A percentile compares a stretch with the other conserved stretches of the same genome.
phyloP scores from a whole-genome alignment of 2,113 vertebrate species.

The Psammodynastes pulverulentus region DNA sequence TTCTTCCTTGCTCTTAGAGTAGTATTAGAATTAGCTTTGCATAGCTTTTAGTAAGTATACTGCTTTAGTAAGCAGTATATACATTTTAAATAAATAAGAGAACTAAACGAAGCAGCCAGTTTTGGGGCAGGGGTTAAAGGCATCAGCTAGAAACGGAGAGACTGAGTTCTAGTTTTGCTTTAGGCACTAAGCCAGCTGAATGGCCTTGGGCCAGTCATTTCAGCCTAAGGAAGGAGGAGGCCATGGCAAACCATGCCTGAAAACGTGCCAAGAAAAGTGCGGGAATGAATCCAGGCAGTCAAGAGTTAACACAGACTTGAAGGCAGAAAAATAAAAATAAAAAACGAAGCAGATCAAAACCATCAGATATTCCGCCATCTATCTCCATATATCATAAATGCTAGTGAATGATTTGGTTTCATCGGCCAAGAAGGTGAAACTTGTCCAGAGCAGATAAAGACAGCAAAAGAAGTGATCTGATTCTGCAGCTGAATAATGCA shows the following conservation, averaged over 20 bases:
- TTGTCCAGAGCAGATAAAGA: background rate
- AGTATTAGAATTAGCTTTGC: background rate
- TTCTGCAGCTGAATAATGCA: constrained; percentile 28
- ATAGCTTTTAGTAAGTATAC: background rate
- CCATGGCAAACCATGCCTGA: background rate
- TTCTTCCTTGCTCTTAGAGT: background rate
- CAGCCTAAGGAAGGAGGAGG: background rate
- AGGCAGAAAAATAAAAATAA: background rate
- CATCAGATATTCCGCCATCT: background rate
- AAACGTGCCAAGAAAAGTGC: background rate
- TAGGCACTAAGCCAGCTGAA: background rate
- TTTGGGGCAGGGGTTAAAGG: background rate
- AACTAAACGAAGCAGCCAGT: background rate
- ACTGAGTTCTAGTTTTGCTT: background rate
- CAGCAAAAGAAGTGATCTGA: background rate
- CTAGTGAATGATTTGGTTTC: background rate
- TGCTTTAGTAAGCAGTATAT: background rate
- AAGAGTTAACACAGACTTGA: background rate
- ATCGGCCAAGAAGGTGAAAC: background rate
- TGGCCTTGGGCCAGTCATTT: background rate
- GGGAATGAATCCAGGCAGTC: background rate
- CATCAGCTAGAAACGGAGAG: background rate
- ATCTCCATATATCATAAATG: background rate
- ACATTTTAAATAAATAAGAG: background rate
- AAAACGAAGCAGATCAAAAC: background rate